phyloP scores from a whole-genome alignment of 2,113 vertebrate species.

The Amia ocellicauda region DNA sequence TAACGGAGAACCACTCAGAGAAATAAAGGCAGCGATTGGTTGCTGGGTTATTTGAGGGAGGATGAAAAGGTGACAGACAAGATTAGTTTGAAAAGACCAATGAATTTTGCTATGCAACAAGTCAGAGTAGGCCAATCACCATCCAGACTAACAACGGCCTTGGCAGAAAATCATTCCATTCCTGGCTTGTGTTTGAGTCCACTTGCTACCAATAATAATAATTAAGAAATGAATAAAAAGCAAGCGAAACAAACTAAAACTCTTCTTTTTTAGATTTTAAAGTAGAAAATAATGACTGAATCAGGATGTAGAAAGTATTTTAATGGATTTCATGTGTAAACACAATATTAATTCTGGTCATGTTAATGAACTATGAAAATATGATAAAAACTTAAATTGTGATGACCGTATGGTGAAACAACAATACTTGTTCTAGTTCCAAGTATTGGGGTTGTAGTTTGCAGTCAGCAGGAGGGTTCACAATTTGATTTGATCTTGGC shows the following conservation, averaged over 20 bases:
- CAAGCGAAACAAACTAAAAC: not conserved
- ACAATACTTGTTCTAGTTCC: too few species aligned
- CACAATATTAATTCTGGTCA: too few species aligned
- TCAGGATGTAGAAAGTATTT: constrained; percentile 17
- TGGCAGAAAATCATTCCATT: not conserved
- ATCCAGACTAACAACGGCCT: not conserved
- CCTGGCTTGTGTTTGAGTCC: not conserved
- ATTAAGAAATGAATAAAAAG: too few species aligned
- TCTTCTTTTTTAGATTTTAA: not conserved
- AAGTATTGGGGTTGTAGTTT: too few species aligned
- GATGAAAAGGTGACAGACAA: constrained; percentile 58
- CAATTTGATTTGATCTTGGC: too few species aligned
- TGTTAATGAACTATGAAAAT: too few species aligned
- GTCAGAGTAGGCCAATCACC: constrained; percentile 50
- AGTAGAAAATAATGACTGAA: too few species aligned
- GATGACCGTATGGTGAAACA: too few species aligned
- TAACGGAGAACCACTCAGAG: constrained; percentile 69
- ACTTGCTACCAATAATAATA: not conserved
- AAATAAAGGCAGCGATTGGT: constrained; percentile 78
- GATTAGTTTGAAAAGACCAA: constrained; percentile 69
- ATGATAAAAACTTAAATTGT: too few species aligned
- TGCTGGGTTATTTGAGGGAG: constrained; percentile 77
- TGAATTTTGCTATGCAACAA: constrained; percentile 72
- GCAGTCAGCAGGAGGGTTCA: too few species aligned
- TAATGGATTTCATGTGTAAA: not conserved